A percentile compares a stretch with the other conserved stretches of the same genome.
Evolutionary conservation across 2,113 vertebrate species (phyloP).

Genomic region (Microcebus jonahi): DNA sequence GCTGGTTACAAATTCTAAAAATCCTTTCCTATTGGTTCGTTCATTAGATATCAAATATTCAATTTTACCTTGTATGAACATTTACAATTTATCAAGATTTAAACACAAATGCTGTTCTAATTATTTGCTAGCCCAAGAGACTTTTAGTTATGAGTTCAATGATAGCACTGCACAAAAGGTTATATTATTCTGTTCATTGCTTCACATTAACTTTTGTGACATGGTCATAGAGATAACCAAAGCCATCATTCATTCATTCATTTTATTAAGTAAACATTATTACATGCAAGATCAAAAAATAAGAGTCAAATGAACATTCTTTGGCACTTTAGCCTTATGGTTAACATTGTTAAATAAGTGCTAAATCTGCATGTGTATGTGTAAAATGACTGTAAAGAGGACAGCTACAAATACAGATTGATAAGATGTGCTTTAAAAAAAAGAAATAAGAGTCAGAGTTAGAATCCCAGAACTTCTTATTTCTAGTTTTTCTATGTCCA

Average conservation of each 20-base stretch:
- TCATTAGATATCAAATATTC: constrained; percentile 12
- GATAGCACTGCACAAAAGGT: neutral
- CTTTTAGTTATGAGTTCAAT: neutral
- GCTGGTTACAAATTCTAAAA: constrained; percentile 41
- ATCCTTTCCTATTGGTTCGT: constrained; percentile 1
- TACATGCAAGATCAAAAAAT: constrained; percentile 1
- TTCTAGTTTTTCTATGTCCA: constrained; percentile 11
- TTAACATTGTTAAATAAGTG: too few relatives aligned
- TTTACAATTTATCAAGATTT: constrained; percentile 39
- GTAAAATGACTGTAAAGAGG: too few relatives aligned
- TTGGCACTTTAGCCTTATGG: too few relatives aligned
- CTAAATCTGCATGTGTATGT: too few relatives aligned
- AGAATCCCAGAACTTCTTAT: neutral
- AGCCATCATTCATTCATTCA: neutral
- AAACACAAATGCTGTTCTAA: neutral
- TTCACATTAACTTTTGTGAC: constrained; percentile 30
- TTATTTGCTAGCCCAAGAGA: neutral
- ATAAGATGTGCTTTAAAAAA: too few relatives aligned
- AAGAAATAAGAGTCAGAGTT: neutral
- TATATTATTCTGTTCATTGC: neutral
- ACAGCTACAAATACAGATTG: too few relatives aligned
- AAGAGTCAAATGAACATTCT: neutral
- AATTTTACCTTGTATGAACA: neutral
- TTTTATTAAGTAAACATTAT: constrained; percentile 36
- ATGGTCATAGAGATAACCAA: neutral